Evolutionary conservation across 2,113 vertebrate genomes (phyloP), one percentile per base, ranked within the genome.

Genomic region (Bambusicola thoracicus): DNA sequence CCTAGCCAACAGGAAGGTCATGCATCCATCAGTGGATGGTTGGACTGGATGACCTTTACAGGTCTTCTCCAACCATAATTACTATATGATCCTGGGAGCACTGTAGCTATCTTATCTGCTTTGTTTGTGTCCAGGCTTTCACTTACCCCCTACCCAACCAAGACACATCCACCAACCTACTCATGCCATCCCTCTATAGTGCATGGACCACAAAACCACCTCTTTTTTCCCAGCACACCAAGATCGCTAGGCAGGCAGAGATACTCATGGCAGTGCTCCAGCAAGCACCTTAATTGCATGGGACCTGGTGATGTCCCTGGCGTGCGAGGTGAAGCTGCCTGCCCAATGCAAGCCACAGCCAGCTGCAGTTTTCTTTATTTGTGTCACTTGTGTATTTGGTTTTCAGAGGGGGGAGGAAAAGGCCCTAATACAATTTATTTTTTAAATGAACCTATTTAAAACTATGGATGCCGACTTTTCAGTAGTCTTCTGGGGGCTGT

Each of bases 401-500:
- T 88, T 94, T 68, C 48, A 40, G 62, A 65, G 7, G n/a, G 30
- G 40, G 86, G 53, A 84, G 53, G 66, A 86, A 84, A 90, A 86
- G 32, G 15, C 62, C 66, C 80, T 96, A 95, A 97, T 93, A 90
- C 87, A 75, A 92, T 95, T 96, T 95, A 92, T 92, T 91, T 94
- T 94, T 88, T 75, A 96, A 96, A 96, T 91, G 76, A 94, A 92
- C 92, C 93, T 84, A 84, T 95, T 96, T 95, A 90, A 95, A 94
- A 75, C 90, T 69, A 81, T 88, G 80, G 95, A 94, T 88, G 85
- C 65, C 6, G 82, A 95, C 90, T 88, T 95, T 95, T 95, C 94
- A 97, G 94, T 91, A 91, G 95, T 86, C 96, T 94, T 93, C 87
- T 90, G 95, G 94, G 96, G 90, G 91, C 85, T 88, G 76, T 96